These are phyloP conservation scores for Bombus superbus DNA, from an alignment of 1,140 invertebrate species.

Conservation along the genomic window DNA sequence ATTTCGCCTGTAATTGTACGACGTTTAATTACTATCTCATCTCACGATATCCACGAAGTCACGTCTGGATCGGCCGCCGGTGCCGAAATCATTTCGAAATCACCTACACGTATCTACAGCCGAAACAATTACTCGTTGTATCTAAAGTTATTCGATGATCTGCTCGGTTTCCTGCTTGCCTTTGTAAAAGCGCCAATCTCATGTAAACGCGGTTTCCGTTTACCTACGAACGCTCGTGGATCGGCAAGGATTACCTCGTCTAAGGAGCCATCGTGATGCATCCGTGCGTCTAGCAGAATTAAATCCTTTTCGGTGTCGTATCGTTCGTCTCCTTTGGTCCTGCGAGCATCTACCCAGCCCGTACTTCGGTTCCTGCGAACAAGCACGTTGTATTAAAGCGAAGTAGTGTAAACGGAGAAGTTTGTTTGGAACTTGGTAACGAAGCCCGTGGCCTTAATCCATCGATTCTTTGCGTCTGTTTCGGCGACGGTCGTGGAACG, in stretches of 20 bases:
- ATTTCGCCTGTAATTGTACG: too few species aligned
- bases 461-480: conserved; percentile 7
- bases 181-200: too few species aligned
- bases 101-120: too few species aligned
- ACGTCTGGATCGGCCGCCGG: too few species aligned
- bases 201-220: not conserved
- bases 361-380: not conserved
- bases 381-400: not conserved
- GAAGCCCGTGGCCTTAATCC: not conserved
- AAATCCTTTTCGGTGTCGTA: not conserved
- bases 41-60: too few species aligned
- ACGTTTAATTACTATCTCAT: too few species aligned
- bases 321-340: not conserved
- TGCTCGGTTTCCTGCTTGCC: too few species aligned
- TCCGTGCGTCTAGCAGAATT: not conserved
- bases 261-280: too few species aligned
- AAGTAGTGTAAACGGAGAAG: conserved; percentile 10
- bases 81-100: too few species aligned
- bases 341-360: not conserved
- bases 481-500: not conserved
- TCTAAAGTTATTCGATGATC: too few species aligned
- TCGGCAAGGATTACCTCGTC: not conserved
- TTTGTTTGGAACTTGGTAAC: conserved; percentile 16
- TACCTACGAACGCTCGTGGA: not conserved
- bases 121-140: too few species aligned